Evolutionary conservation across 1,140 invertebrate species (phyloP).

Genomic region (Vanessa tameamea): DNA sequence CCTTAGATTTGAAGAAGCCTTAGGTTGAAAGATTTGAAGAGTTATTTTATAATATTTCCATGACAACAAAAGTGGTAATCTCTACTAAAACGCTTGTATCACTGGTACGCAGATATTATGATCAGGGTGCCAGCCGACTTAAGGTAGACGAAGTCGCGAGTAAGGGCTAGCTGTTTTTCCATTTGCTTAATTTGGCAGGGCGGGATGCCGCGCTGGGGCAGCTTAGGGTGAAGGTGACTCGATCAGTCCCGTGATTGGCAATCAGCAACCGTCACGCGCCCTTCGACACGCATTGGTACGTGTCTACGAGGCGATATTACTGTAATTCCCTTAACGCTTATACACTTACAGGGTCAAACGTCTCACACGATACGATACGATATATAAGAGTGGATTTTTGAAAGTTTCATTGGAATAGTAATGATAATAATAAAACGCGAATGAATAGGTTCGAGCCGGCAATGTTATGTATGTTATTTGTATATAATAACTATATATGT

Average conservation of each 20-base stretch:
- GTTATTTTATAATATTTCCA: too few species aligned
- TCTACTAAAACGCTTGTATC: too few species aligned
- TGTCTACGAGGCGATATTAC: slow-evolving; percentile 20
- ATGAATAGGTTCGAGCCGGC: too few species aligned
- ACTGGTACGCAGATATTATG: too few species aligned
- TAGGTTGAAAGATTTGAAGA: too few species aligned
- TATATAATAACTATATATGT: too few species aligned
- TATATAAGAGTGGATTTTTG: background rate
- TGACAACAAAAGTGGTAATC: too few species aligned
- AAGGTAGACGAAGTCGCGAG: too few species aligned
- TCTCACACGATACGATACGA: background rate
- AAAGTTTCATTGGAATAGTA: background rate
- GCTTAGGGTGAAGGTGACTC: slow-evolving; percentile 31
- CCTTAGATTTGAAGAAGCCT: too few species aligned
- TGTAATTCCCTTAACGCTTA: slow-evolving; percentile 24
- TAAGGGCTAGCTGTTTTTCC: background rate
- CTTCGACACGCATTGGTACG: background rate
- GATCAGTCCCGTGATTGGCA: slow-evolving; percentile 46
- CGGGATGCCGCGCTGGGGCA: slow-evolving; percentile 9
- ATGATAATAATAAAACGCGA: too few species aligned
- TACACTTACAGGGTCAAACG: slow-evolving; percentile 9
- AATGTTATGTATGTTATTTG: too few species aligned
- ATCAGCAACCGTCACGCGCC: slow-evolving; percentile 33
- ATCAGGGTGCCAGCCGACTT: too few species aligned
- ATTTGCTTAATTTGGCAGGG: background rate